Evolutionary conservation across 1,140 invertebrate species (phyloP).

Genomic region (Zaprionus davidi): DNA sequence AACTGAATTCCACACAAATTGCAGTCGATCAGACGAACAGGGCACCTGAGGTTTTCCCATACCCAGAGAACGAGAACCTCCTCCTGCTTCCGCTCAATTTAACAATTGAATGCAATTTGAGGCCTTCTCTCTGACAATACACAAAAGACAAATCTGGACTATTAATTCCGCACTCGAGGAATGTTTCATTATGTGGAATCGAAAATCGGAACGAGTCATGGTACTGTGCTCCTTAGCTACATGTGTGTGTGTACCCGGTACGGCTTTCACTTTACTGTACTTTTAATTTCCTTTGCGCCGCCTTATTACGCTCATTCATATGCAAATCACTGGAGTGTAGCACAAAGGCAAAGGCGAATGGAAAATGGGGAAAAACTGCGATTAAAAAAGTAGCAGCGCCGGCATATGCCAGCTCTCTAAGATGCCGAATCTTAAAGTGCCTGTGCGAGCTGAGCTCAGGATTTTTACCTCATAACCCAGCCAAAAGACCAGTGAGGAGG

Average conservation of each 20-base stretch:
- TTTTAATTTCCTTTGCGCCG: slow-evolving; percentile 73
- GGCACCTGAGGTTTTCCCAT: slow-evolving; percentile 26
- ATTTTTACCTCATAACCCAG: slow-evolving; percentile 79
- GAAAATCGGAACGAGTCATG: slow-evolving; percentile 33
- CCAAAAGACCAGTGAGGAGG: slow-evolving; percentile 14
- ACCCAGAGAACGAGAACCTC: background rate
- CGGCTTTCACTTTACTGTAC: slow-evolving; percentile 47
- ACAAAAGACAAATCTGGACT: slow-evolving; percentile 82
- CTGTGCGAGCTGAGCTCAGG: slow-evolving; percentile 28
- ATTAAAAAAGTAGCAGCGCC: slow-evolving; percentile 71
- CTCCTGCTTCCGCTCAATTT: slow-evolving; percentile 70
- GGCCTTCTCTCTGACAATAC: slow-evolving; percentile 42
- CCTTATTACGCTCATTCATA: slow-evolving; percentile 81
- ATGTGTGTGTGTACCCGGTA: slow-evolving; percentile 32
- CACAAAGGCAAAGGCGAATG: slow-evolving; percentile 48
- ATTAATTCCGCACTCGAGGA: slow-evolving; percentile 81
- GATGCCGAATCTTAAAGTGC: slow-evolving; percentile 59
- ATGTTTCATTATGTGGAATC: slow-evolving; percentile 68
- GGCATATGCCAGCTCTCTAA: slow-evolving; percentile 53
- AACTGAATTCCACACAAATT: background rate
- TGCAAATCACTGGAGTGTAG: slow-evolving; percentile 78
- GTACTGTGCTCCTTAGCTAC: slow-evolving; percentile 14
- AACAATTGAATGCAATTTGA: slow-evolving; percentile 75
- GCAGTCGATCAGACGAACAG: slow-evolving; percentile 29
- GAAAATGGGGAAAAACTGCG: slow-evolving; percentile 63